phyloP scores from a whole-genome alignment of 2,797 vertebrate genomes.

The Sparus aurata region DNA sequence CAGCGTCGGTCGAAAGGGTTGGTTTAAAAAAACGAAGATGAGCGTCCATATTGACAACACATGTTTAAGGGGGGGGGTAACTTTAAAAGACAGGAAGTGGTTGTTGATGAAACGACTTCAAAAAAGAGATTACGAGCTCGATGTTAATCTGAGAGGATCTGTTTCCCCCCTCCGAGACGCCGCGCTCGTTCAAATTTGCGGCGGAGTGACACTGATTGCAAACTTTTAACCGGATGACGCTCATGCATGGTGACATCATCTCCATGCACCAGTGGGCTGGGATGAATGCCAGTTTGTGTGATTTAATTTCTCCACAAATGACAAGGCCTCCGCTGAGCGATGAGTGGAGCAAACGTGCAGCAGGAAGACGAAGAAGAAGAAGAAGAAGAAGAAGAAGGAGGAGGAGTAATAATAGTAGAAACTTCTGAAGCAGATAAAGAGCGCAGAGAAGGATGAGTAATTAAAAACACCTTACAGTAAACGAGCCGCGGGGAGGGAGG shows the following conservation, averaged over 20 bases:
- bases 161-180: slow-evolving; percentile 20
- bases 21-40: slow-evolving; percentile 40
- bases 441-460: slow-evolving; percentile 48
- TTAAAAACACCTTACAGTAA: slow-evolving; percentile 74
- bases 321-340: slow-evolving; percentile 62
- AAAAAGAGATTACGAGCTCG: slow-evolving; percentile 23
- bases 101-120: neutral
- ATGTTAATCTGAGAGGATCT: slow-evolving; percentile 53
- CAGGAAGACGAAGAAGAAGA: neutral
- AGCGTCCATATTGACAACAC: slow-evolving; percentile 28
- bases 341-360: slow-evolving; percentile 63
- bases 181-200: slow-evolving; percentile 50
- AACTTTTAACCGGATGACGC: slow-evolving; percentile 72
- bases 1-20: slow-evolving; percentile 32
- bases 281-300: slow-evolving; percentile 78
- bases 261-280: slow-evolving; percentile 72
- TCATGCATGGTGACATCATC: slow-evolving; percentile 75
- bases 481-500: slow-evolving; percentile 46
- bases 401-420: neutral
- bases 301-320: slow-evolving; percentile 81
- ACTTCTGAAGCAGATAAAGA: slow-evolving; percentile 48
- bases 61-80: slow-evolving; percentile 20
- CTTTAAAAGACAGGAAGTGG: slow-evolving; percentile 13
- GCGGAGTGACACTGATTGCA: slow-evolving; percentile 68
- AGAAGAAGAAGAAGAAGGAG: neutral